These are phyloP conservation scores for Volucella inflata DNA, from an alignment of 2,888 invertebrate species.

Conservation along the genomic window DNA sequence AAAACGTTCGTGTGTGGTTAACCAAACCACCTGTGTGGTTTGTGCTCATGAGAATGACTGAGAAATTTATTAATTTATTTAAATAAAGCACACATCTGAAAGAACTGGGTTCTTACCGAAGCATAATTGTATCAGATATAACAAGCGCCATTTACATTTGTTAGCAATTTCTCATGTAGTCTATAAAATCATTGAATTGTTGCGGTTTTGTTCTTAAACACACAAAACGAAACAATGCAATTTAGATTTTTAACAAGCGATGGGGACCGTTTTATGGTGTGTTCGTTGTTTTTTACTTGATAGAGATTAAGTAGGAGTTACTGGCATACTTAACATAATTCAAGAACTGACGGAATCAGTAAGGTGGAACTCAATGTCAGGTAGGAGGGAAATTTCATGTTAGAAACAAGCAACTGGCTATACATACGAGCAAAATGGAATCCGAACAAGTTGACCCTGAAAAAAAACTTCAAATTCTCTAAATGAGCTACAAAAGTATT, in stretches of 20 bases:
- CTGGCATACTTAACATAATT: neutral
- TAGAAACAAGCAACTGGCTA: neutral
- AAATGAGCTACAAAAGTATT: too few relatives aligned
- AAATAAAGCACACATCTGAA: neutral
- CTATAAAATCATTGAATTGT: slow-evolving; percentile 1
- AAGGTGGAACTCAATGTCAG: neutral
- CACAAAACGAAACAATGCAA: neutral
- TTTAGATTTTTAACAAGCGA: slow-evolving; percentile 2
- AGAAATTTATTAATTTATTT: neutral
- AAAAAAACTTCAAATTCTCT: neutral
- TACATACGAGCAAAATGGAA: neutral
- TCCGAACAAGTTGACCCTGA: slow-evolving; percentile 16
- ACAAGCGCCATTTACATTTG: neutral
- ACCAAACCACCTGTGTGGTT: slow-evolving; percentile 19
- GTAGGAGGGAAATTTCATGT: slow-evolving; percentile 19
- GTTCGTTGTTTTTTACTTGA: neutral
- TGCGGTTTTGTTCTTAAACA: neutral
- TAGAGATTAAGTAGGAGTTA: neutral
- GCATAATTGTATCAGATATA: neutral
- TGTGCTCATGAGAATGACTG: slow-evolving; percentile 9
- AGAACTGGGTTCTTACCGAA: neutral
- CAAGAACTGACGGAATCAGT: neutral
- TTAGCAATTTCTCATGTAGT: slow-evolving; percentile 6
- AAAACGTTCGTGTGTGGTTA: slow-evolving; percentile 26
- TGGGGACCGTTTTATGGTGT: slow-evolving; percentile 7